Conservation (phyloP, 2,888 invertebrate genomes). For the Eurytoma adleriae region DNA sequence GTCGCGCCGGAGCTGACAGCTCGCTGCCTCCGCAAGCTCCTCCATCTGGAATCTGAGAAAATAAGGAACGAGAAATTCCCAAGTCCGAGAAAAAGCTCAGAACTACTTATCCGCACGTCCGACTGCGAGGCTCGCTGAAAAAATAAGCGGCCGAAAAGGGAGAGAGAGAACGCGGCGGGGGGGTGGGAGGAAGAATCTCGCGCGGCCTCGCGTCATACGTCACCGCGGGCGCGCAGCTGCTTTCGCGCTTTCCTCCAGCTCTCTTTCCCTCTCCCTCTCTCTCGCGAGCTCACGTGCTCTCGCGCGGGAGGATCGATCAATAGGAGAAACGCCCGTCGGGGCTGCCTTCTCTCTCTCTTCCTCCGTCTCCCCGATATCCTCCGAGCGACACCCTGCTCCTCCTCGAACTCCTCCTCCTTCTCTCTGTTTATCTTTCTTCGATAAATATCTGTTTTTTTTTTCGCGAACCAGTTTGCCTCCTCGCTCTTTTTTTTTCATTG, state of each 20-base stretch:
- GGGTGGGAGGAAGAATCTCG: neutral
- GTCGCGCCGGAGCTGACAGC: no score
- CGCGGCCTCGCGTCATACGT: neutral
- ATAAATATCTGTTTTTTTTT: conserved; percentile 28
- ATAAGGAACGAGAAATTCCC: no score
- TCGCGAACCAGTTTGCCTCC: neutral
- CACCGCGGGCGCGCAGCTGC: conserved; percentile 43
- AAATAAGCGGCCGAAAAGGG: neutral
- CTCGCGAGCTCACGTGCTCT: conserved; percentile 44
- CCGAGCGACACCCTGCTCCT: neutral
- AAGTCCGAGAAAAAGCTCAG: no score
- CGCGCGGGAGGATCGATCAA: conserved; percentile 52
- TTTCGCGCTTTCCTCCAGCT: conserved; percentile 32
- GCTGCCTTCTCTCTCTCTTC: conserved; percentile 14
- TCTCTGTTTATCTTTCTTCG: conserved; percentile 24
- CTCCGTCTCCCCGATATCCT: neutral
- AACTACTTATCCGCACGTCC: no score
- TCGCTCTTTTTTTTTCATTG: neutral
- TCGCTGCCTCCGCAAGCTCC: no score
- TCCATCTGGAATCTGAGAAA: no score
- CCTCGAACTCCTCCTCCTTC: neutral
- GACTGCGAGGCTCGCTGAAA: no score
- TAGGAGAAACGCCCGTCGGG: conserved; percentile 49
- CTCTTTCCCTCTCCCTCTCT: conserved; percentile 1
- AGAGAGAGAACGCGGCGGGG: neutral